These are phyloP conservation scores for Kryptolebias marmoratus DNA, from an alignment of 2,113 vertebrate species.

Conservation along the genomic window DNA sequence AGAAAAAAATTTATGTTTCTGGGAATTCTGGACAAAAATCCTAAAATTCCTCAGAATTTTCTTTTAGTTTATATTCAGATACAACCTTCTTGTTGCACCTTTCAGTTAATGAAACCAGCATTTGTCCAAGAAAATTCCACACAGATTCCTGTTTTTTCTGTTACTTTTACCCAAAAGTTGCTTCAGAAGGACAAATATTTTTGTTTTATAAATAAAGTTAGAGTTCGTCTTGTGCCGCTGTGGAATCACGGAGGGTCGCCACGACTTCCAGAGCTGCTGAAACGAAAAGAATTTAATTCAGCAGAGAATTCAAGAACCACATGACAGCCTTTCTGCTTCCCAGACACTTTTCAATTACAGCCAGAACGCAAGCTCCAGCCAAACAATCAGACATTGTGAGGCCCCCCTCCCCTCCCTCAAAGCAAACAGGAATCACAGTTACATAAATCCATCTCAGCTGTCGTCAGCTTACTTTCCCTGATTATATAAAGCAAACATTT, in stretches of 20 bases:
- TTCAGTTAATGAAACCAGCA: too few relatives aligned
- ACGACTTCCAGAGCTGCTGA: conserved; percentile 2
- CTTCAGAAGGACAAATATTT: too few relatives aligned
- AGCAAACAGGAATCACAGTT: background rate
- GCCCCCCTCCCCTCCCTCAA: too few relatives aligned
- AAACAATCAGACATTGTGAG: background rate
- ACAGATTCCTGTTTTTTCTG: too few relatives aligned
- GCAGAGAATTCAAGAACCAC: conserved; percentile 4
- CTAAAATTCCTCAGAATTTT: too few relatives aligned
- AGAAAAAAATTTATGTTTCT: too few relatives aligned
- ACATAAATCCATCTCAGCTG: background rate
- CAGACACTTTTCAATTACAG: background rate
- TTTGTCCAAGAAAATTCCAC: too few relatives aligned
- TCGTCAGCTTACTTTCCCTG: background rate
- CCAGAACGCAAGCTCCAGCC: background rate
- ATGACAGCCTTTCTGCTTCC: background rate
- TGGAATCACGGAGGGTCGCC: background rate
- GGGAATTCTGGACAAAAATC: too few relatives aligned
- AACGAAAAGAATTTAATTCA: conserved; percentile 8
- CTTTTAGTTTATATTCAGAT: too few relatives aligned
- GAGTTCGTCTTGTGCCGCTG: background rate
- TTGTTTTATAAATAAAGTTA: too few relatives aligned
- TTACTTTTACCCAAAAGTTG: too few relatives aligned
- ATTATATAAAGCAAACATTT: background rate
- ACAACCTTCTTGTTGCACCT: too few relatives aligned